These are phyloP conservation scores for Plagodis dolabraria DNA, from an alignment of 2,888 invertebrate species.

Conservation along the genomic window DNA sequence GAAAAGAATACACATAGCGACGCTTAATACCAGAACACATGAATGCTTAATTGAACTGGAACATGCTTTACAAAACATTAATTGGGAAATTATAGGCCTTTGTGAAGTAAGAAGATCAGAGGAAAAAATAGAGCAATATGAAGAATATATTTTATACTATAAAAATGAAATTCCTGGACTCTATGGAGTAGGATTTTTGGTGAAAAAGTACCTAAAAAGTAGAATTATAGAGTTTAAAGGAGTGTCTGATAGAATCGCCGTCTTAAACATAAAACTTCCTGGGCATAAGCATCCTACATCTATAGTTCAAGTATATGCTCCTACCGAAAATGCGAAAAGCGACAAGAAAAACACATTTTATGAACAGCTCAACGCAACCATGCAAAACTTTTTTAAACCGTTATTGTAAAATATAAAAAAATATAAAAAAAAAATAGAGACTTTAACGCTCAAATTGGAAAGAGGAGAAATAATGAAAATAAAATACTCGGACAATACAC, in stretches of 20 bases:
- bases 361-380: slow-evolving; percentile 6
- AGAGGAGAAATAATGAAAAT: slow-evolving; percentile 26
- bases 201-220: slow-evolving; percentile 23
- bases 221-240: slow-evolving; percentile 23
- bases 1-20: slow-evolving; percentile 13
- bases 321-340: slow-evolving; percentile 13
- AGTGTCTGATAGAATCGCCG: slow-evolving; percentile 24
- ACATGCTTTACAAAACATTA: slow-evolving; percentile 2
- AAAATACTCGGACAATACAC: slow-evolving; percentile 23
- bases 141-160: slow-evolving; percentile 22
- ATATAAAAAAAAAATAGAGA: too few relatives aligned
- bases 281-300: slow-evolving; percentile 14
- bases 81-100: slow-evolving; percentile 29
- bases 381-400: slow-evolving; percentile 7
- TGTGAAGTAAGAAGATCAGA: slow-evolving; percentile 17
- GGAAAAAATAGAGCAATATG: slow-evolving; percentile 5
- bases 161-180: slow-evolving; percentile 20
- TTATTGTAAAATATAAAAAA: too few relatives aligned
- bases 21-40: slow-evolving; percentile 20
- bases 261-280: slow-evolving; percentile 16
- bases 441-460: slow-evolving; percentile 31
- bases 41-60: slow-evolving; percentile 23
- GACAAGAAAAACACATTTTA: slow-evolving; percentile 2
- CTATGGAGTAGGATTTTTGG: slow-evolving; percentile 24
- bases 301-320: slow-evolving; percentile 27